These are phyloP conservation scores for Lasioglossum morio DNA, from an alignment of 2,888 invertebrate genomes.

Conservation along the genomic window DNA sequence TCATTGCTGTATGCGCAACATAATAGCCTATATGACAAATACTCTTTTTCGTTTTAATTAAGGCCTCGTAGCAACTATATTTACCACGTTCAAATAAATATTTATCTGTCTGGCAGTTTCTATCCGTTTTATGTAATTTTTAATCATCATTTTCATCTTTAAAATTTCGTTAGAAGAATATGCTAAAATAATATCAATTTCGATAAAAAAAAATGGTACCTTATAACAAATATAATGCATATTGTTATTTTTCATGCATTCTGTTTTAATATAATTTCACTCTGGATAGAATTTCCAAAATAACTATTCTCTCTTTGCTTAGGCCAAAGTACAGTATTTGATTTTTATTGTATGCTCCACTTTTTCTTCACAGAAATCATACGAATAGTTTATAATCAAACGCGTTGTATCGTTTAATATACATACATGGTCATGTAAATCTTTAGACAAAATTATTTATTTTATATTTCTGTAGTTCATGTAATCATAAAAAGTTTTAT, in stretches of 20 bases:
- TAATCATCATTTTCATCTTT: slow-evolving; percentile 39
- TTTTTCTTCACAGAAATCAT: slow-evolving; percentile 41
- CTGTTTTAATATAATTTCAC: slow-evolving; percentile 18
- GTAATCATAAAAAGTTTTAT: slow-evolving; percentile 38
- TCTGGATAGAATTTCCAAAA: slow-evolving; percentile 54
- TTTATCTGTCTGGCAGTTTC: slow-evolving; percentile 48
- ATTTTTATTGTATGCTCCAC: slow-evolving; percentile 32
- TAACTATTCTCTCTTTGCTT: slow-evolving; percentile 39
- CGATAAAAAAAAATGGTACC: slow-evolving; percentile 13
- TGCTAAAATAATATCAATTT: slow-evolving; percentile 30
- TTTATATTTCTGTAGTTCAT: slow-evolving; percentile 2
- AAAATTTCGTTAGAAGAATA: slow-evolving; percentile 11
- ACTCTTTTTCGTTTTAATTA: slow-evolving; percentile 67
- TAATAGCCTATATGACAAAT: slow-evolving; percentile 68
- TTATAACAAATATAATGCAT: slow-evolving; percentile 26
- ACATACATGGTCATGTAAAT: slow-evolving; percentile 36
- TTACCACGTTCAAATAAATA: slow-evolving; percentile 64
- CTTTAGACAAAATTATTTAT: slow-evolving; percentile 36
- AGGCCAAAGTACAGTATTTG: slow-evolving; percentile 47
- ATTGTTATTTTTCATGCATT: slow-evolving; percentile 7
- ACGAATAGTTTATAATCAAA: slow-evolving; percentile 41
- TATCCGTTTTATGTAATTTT: slow-evolving; percentile 54
- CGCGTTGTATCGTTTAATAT: slow-evolving; percentile 46
- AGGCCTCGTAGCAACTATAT: slow-evolving; percentile 68
- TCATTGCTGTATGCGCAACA: slow-evolving; percentile 60